Percentiles rank a stretch among this genome's conserved stretches.
These are phyloP conservation scores for Cynoglossus semilaevis DNA, from an alignment of 2,113 vertebrate genomes.

Conservation along the genomic window DNA sequence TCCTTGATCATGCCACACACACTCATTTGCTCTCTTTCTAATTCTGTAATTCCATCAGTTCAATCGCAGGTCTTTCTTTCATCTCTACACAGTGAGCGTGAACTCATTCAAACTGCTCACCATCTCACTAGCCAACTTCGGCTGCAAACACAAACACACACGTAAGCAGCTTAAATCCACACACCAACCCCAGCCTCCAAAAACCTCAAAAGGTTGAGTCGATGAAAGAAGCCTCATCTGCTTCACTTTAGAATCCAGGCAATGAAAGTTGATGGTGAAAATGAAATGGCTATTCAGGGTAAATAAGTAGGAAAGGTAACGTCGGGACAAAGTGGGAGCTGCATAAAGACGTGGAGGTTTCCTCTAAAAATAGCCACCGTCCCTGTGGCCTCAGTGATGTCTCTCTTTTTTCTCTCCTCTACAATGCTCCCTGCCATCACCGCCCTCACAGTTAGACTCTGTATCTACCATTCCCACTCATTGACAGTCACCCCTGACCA, in stretches of 20 bases:
- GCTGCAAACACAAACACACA: slow-evolving; percentile 30
- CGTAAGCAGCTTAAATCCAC: slow-evolving; percentile 3
- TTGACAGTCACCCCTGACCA: slow-evolving; percentile 28
- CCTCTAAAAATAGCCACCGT: slow-evolving; percentile 8
- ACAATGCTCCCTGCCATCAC: neutral
- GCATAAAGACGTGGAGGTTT: slow-evolving; percentile 12
- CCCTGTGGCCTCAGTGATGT: neutral
- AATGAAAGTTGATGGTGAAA: slow-evolving; percentile 27
- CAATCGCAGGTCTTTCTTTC: slow-evolving; percentile 60
- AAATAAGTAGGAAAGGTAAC: slow-evolving; percentile 23
- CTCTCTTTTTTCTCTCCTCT: slow-evolving; percentile 9
- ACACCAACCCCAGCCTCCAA: neutral
- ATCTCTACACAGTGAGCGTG: slow-evolving; percentile 36
- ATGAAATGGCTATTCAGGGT: slow-evolving; percentile 28
- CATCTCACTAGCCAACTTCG: slow-evolving; percentile 19
- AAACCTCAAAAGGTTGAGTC: slow-evolving; percentile 12
- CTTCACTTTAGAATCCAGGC: slow-evolving; percentile 19
- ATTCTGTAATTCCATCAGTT: slow-evolving; percentile 60
- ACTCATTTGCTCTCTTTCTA: slow-evolving; percentile 29
- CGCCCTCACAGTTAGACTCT: slow-evolving; percentile 18
- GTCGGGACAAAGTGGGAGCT: slow-evolving; percentile 9
- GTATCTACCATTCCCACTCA: slow-evolving; percentile 36
- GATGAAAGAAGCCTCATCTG: neutral
- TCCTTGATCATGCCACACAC: slow-evolving; percentile 30
- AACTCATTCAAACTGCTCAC: slow-evolving; percentile 42